phyloP scores from a whole-genome alignment of 2,888 invertebrate genomes.

The Tanytarsus gracilentus region DNA sequence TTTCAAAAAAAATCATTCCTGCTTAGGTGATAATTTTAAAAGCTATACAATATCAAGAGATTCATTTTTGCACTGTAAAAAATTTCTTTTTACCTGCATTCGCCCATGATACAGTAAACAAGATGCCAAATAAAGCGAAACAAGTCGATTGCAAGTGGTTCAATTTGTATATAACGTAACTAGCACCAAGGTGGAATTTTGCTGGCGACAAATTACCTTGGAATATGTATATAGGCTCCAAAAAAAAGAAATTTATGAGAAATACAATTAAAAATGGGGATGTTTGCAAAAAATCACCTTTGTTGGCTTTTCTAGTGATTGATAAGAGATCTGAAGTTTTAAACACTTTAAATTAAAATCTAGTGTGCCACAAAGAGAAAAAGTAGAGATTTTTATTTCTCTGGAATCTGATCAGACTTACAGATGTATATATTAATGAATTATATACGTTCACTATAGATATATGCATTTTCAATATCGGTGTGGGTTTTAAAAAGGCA shows the following conservation, averaged over 20 bases:
- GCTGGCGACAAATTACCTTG: constrained; percentile 7
- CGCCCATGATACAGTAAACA: constrained; percentile 8
- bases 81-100: not conserved
- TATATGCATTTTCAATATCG: too few relatives aligned
- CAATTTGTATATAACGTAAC: constrained; percentile 15
- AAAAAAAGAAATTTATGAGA: not conserved
- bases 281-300: not conserved
- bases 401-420: too few relatives aligned
- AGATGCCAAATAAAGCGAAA: constrained; percentile 25
- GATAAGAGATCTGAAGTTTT: too few relatives aligned
- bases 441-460: too few relatives aligned
- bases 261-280: not conserved
- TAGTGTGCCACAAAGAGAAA: too few relatives aligned
- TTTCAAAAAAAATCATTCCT: not conserved
- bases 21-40: not conserved
- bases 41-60: not conserved
- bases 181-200: not conserved
- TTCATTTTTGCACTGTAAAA: not conserved
- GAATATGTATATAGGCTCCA: not conserved
- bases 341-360: too few relatives aligned
- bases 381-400: too few relatives aligned
- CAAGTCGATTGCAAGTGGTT: constrained; percentile 18
- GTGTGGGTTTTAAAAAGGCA: not conserved
- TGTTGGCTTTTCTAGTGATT: constrained; percentile 1
- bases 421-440: too few relatives aligned